A percentile compares a stretch with the other conserved stretches of the same genome.
Conservation (phyloP, 2,888 invertebrate genomes). For the Epinotia bilunana region DNA sequence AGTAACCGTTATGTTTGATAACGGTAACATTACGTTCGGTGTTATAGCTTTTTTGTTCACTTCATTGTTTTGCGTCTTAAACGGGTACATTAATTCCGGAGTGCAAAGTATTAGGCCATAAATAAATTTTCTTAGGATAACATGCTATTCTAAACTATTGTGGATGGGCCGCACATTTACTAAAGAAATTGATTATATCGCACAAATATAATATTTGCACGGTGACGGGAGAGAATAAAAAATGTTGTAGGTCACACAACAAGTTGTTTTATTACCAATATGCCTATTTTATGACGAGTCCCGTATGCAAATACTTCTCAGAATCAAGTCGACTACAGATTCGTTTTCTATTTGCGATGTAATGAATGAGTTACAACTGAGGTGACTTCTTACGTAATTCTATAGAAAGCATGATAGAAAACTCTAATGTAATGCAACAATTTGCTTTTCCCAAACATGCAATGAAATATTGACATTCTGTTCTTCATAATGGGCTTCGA, state of each 20-base stretch:
- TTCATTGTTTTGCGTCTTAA: background rate
- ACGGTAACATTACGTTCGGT: constrained; percentile 6
- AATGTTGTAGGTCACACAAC: background rate
- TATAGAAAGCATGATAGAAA: constrained; percentile 31
- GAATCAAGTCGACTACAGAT: constrained; percentile 1
- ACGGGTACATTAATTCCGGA: too few species aligned
- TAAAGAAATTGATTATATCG: too few species aligned
- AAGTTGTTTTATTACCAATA: background rate
- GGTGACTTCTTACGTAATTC: constrained; percentile 14
- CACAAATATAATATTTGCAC: too few species aligned
- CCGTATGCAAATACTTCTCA: constrained; percentile 23
- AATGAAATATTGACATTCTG: too few species aligned
- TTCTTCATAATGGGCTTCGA: too few species aligned
- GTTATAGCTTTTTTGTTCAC: background rate
- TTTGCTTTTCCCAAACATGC: constrained; percentile 2
- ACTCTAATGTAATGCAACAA: constrained; percentile 11
- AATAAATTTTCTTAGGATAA: too few species aligned
- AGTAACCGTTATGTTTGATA: constrained; percentile 17
- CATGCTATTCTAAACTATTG: too few species aligned
- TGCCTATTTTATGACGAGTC: background rate
- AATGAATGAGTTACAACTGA: constrained; percentile 21
- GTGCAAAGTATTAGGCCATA: too few species aligned
- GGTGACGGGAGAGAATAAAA: background rate
- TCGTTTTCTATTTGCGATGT: constrained; percentile 31
- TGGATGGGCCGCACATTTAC: too few species aligned